Evolutionary conservation across 2,113 vertebrate species (phyloP).

Genomic region (Stegostoma tigrinum): DNA sequence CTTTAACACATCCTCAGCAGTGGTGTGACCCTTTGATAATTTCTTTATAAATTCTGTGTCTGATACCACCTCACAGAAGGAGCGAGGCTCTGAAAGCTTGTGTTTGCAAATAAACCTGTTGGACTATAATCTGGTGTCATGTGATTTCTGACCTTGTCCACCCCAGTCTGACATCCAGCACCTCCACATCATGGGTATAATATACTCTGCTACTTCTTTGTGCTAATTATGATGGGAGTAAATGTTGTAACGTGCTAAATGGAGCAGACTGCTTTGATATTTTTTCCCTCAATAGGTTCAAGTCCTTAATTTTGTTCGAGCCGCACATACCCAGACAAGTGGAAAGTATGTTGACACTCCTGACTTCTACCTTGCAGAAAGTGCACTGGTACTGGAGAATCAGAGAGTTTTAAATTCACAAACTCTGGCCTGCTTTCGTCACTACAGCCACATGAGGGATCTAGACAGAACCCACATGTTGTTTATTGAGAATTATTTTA

Average conservation of each 20-base stretch:
- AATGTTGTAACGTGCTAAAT: background rate
- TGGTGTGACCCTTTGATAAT: too few species aligned
- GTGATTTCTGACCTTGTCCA: too few species aligned
- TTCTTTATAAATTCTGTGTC: too few species aligned
- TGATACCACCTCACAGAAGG: too few species aligned
- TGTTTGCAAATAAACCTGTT: too few species aligned
- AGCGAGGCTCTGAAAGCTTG: too few species aligned
- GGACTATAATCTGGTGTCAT: too few species aligned
- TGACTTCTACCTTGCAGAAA: background rate
- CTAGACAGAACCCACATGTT: background rate
- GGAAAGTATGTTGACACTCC: background rate
- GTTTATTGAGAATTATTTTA: background rate
- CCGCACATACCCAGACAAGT: background rate
- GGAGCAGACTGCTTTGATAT: background rate
- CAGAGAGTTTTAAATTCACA: background rate
- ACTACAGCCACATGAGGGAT: background rate
- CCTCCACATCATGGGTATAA: too few species aligned
- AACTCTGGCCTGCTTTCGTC: background rate
- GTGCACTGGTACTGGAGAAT: background rate
- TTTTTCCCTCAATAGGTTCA: background rate
- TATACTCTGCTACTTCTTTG: background rate
- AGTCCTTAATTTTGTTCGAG: background rate
- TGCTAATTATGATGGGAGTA: background rate
- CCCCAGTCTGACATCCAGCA: too few species aligned
- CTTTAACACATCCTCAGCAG: too few species aligned